A percentile compares a stretch with the other conserved stretches of the same genome.
phyloP scores from a whole-genome alignment of 2,113 vertebrate species.

The Petaurus breviceps region DNA sequence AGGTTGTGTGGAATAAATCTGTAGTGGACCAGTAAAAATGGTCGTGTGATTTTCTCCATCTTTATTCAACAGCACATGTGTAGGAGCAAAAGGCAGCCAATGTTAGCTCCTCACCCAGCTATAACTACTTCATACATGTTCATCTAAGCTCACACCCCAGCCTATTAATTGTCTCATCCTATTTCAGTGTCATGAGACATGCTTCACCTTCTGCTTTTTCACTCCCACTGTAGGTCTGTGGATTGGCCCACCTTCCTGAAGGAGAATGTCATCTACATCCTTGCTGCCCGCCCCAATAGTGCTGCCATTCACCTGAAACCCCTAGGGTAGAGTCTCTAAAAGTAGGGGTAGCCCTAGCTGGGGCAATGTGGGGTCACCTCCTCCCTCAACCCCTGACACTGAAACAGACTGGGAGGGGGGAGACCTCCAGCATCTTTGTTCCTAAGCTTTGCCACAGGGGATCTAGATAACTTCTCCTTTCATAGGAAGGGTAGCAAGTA shows the following conservation, averaged over 20 bases:
- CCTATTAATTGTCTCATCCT: background rate
- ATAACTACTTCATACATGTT: background rate
- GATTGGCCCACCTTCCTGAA: conserved; percentile 91
- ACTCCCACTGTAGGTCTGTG: conserved; percentile 82
- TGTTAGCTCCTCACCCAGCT: background rate
- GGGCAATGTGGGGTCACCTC: conserved; percentile 40
- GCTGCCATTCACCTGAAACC: conserved; percentile 93
- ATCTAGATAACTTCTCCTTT: conserved; percentile 30
- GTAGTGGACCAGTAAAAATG: background rate
- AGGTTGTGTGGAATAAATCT: background rate
- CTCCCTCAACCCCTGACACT: conserved; percentile 53
- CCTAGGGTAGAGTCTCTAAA: conserved; percentile 83
- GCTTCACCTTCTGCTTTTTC: conserved; percentile 11
- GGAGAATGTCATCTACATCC: conserved; percentile 91
- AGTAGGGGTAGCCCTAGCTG: conserved; percentile 11
- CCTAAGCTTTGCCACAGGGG: conserved; percentile 54
- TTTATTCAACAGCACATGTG: background rate
- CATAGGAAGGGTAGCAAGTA: conserved; percentile 18
- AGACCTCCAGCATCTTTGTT: conserved; percentile 55
- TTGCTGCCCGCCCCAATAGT: conserved; percentile 95
- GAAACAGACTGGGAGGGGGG: conserved; percentile 45
- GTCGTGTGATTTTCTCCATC: background rate
- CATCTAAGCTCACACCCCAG: background rate
- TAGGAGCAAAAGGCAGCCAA: background rate
- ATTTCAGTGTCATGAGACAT: background rate